Percentiles rank a stretch among this genome's conserved stretches.
phyloP scores from a whole-genome alignment of 2,888 invertebrate genomes.

The Labia minor region DNA sequence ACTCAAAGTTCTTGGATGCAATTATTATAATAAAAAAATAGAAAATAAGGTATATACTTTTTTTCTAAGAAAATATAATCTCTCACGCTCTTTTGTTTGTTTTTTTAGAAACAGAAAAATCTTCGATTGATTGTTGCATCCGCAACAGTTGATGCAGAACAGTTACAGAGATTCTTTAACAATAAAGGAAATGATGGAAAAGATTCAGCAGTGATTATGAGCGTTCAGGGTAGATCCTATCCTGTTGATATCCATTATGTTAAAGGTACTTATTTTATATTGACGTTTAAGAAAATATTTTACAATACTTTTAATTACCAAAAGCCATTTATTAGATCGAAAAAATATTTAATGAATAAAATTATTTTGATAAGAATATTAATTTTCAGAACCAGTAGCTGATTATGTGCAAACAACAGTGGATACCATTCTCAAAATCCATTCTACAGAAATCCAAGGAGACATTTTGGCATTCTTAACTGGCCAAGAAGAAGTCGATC shows the following conservation, averaged over 20 bases:
- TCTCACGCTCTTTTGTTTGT: too few species aligned
- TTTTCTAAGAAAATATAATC: too few species aligned
- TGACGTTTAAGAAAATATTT: slow-evolving; percentile 23
- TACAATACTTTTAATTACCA: neutral
- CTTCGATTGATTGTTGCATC: slow-evolving; percentile 82
- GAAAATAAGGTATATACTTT: too few species aligned
- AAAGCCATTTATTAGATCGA: too few species aligned
- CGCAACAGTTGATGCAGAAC: slow-evolving; percentile 89
- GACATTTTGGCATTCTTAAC: slow-evolving; percentile 89
- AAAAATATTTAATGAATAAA: neutral
- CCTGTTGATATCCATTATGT: slow-evolving; percentile 78
- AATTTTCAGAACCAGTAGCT: slow-evolving; percentile 60
- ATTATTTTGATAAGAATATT: neutral
- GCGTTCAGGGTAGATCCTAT: slow-evolving; percentile 78
- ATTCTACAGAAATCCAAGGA: slow-evolving; percentile 67
- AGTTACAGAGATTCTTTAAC: slow-evolving; percentile 69
- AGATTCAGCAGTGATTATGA: slow-evolving; percentile 68
- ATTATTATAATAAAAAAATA: too few species aligned
- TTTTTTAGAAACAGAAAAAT: slow-evolving; percentile 61
- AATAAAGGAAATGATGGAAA: slow-evolving; percentile 38
- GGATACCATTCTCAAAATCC: slow-evolving; percentile 81
- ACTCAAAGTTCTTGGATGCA: too few species aligned
- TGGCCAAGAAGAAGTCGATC: slow-evolving; percentile 86
- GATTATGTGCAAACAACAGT: slow-evolving; percentile 82
- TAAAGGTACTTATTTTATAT: slow-evolving; percentile 44